Evolutionary conservation across 1,140 invertebrate genomes (phyloP).

Genomic region (Hetaerina americana): DNA sequence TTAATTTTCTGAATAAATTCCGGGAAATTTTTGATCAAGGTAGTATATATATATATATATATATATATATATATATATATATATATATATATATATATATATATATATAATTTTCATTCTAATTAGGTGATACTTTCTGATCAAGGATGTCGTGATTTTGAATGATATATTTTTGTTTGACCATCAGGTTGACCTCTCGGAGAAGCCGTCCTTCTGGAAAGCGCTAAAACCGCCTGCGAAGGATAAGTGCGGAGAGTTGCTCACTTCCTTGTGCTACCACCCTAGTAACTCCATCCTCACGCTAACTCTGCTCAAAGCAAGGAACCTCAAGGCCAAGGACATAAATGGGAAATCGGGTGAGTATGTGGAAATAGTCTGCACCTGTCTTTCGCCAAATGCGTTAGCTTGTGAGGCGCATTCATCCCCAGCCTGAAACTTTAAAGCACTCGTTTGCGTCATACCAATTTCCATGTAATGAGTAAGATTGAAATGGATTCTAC

Average conservation of each 20-base stretch:
- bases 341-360: constrained; percentile 90
- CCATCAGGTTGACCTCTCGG: constrained; percentile 72
- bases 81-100: no score
- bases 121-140: no score
- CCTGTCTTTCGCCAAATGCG: background rate
- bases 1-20: no score
- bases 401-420: no score
- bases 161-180: no score
- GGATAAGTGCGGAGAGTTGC: constrained; percentile 80
- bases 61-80: no score
- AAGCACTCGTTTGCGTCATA: background rate
- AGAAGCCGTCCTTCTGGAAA: constrained; percentile 85
- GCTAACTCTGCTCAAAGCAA: constrained; percentile 74
- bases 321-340: constrained; percentile 86
- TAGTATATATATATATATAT: no score
- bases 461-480: no score
- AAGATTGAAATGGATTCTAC: background rate
- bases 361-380: constrained; percentile 8
- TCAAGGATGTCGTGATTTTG: no score
- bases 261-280: constrained; percentile 83
- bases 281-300: constrained; percentile 81
- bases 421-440: background rate
- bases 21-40: no score
- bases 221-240: constrained; percentile 82
- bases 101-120: no score